Evolutionary conservation across 2,113 vertebrate genomes (phyloP).

Genomic region (Malaclemys terrapin): DNA sequence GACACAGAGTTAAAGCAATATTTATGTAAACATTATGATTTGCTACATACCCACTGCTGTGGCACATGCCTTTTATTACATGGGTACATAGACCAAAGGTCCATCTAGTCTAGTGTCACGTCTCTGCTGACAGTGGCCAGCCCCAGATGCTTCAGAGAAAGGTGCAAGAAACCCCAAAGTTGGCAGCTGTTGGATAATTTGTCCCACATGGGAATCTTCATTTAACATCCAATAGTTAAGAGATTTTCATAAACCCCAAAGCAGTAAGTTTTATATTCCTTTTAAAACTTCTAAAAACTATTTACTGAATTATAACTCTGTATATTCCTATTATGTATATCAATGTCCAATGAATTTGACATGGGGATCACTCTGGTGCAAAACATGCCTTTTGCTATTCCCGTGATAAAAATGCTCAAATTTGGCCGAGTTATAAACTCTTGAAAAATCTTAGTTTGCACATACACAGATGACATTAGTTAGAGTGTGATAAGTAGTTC

Average conservation of each 20-base stretch:
- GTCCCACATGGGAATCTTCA: neutral
- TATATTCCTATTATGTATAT: neutral
- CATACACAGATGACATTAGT: too few relatives aligned
- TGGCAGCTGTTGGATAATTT: neutral
- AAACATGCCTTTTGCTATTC: too few relatives aligned
- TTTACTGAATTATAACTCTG: neutral
- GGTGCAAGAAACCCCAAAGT: neutral
- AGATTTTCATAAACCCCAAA: neutral
- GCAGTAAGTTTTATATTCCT: neutral
- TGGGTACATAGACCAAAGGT: neutral
- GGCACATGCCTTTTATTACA: neutral
- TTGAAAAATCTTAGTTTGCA: too few relatives aligned
- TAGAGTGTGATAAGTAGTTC: too few relatives aligned
- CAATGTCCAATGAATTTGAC: neutral
- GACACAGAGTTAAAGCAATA: neutral
- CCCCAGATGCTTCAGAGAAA: neutral
- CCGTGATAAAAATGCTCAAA: too few relatives aligned
- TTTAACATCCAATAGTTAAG: neutral
- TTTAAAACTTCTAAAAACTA: neutral
- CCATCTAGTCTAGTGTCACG: fast-evolving
- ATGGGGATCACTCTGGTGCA: too few relatives aligned
- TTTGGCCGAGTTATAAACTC: too few relatives aligned
- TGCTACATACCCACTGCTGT: neutral
- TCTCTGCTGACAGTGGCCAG: neutral
- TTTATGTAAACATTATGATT: neutral